Conservation (phyloP, 2,797 vertebrate species). For the Hoplostethus mediterraneus region DNA sequence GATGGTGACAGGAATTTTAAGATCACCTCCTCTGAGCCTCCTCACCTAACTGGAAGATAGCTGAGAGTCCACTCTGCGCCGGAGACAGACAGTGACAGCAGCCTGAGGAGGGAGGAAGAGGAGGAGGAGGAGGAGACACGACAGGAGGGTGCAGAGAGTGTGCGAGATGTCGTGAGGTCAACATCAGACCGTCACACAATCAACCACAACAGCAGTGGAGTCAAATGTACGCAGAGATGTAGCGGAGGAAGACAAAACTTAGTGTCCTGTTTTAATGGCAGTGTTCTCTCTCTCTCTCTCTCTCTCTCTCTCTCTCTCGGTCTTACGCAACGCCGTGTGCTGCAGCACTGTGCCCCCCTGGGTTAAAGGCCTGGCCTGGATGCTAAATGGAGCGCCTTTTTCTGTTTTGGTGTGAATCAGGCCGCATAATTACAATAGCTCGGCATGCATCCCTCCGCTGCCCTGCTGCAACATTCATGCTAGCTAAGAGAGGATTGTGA, state of each 20-base stretch:
- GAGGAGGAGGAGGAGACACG: neutral
- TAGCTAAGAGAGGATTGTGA: neutral
- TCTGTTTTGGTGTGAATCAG: conserved; percentile 16
- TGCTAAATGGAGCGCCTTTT: conserved; percentile 18
- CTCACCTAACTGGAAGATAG: neutral
- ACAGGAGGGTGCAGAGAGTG: neutral
- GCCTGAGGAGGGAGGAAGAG: neutral
- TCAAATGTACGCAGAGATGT: conserved; percentile 6
- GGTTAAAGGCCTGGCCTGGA: conserved; percentile 18
- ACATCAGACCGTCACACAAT: neutral
- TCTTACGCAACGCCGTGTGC: conserved; percentile 20
- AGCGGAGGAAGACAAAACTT: neutral
- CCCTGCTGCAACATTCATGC: neutral
- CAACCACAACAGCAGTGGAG: neutral
- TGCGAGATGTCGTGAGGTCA: neutral
- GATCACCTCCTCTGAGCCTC: conserved; percentile 37
- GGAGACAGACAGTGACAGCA: neutral
- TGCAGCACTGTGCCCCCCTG: conserved; percentile 2
- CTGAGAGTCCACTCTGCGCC: neutral
- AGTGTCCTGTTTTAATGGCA: neutral
- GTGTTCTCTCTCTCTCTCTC: neutral
- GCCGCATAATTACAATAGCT: neutral
- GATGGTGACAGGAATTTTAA: conserved; percentile 54
- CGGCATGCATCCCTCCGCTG: neutral
- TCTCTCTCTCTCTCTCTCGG: neutral